Evolutionary conservation across 1,140 invertebrate genomes (phyloP).

Genomic region (Orius insidiosus): DNA sequence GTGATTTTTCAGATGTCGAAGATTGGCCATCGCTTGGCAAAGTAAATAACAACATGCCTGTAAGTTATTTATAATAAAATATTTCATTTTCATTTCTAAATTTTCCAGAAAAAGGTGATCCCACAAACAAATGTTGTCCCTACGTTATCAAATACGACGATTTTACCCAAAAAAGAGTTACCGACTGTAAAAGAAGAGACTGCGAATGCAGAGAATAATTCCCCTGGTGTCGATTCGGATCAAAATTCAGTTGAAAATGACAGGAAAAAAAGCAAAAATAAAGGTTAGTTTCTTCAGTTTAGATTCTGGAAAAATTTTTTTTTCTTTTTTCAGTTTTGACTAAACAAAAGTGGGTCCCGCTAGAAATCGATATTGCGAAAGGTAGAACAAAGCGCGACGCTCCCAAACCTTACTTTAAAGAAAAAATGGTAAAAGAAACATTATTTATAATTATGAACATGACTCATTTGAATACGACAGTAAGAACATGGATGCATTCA

Average conservation of each 20-base stretch:
- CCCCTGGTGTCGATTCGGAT: no score
- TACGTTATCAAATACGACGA: no score
- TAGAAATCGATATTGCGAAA: constrained; percentile 49
- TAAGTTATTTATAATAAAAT: not conserved
- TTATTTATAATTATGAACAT: constrained; percentile 3
- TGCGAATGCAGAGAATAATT: no score
- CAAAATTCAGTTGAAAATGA: not conserved
- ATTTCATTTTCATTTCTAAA: not conserved
- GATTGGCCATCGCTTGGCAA: constrained; percentile 63
- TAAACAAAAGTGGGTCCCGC: constrained; percentile 59
- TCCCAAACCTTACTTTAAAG: constrained; percentile 16
- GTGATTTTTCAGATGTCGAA: constrained; percentile 49
- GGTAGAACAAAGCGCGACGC: constrained; percentile 23
- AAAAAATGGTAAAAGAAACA: constrained; percentile 11
- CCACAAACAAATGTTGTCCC: no score
- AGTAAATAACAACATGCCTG: constrained; percentile 19
- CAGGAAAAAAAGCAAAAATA: not conserved
- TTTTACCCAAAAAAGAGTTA: no score
- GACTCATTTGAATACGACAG: no score
- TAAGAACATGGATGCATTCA: no score
- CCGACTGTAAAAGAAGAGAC: no score
- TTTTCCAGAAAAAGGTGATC: no score
- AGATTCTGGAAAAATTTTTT: no score
- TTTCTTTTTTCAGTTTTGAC: constrained; percentile 19
- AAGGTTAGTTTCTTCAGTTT: not conserved